Evolutionary conservation across 2,797 vertebrate genomes (phyloP).

Genomic region (Aplochiton taeniatus): DNA sequence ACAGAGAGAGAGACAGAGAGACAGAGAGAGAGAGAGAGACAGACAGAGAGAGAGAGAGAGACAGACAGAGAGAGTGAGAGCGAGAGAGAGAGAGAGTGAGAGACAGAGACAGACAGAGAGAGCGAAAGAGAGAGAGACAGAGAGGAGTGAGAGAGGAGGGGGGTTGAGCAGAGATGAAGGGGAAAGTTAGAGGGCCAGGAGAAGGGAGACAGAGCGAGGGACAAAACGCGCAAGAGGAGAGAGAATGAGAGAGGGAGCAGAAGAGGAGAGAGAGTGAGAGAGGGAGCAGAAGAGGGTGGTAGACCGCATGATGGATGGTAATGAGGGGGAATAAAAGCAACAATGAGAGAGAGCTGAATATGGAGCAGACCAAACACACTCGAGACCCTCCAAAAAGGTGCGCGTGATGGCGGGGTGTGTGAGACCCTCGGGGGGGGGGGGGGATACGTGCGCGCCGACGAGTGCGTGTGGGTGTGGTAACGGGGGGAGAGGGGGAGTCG

Average conservation of each 20-base stretch:
- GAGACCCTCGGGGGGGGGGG: background rate
- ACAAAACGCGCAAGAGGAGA: conserved; percentile 16
- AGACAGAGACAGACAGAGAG: no score
- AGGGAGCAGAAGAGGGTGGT: conserved; percentile 36
- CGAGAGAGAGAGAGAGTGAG: no score
- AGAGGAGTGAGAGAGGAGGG: no score
- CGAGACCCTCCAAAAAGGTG: conserved; percentile 33
- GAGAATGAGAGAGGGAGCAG: background rate
- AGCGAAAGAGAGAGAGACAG: conserved; percentile 22
- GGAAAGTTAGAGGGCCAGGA: no score
- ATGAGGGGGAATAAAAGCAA: conserved; percentile 29
- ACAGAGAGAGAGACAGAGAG: conserved; percentile 2
- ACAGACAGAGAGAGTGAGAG: no score
- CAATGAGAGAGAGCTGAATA: conserved; percentile 35
- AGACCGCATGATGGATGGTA: conserved; percentile 51
- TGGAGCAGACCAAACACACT: conserved; percentile 30
- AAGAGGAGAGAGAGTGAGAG: background rate
- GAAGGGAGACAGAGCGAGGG: background rate
- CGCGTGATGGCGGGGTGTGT: conserved; percentile 17
- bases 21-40: background rate
- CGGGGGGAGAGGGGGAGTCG: conserved; percentile 3
- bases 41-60: conserved; percentile 12
- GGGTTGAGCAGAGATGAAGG: conserved; percentile 8
- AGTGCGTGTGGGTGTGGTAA: background rate
- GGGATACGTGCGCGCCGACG: no score